Evolutionary conservation across 2,113 vertebrate species (phyloP).

Genomic region (Empidonax alnorum): DNA sequence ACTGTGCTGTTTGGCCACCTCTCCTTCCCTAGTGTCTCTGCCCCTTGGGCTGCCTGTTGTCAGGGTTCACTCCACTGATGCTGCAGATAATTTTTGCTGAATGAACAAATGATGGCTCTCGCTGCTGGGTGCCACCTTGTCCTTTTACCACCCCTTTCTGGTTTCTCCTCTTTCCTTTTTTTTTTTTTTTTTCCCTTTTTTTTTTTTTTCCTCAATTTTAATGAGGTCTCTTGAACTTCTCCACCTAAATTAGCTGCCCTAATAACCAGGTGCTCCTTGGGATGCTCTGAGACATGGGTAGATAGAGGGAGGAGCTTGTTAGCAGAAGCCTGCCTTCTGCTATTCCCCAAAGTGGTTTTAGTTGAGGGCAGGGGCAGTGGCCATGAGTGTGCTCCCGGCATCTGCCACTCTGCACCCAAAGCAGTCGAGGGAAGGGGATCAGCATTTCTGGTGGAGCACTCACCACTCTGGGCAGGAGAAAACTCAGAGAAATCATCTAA

Average conservation of each 20-base stretch:
- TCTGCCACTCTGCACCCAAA: neutral
- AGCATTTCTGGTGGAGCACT: neutral
- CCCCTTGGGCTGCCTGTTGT: neutral
- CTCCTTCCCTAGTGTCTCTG: accelerated
- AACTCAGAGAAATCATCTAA: neutral
- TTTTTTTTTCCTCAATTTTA: neutral
- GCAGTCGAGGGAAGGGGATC: neutral
- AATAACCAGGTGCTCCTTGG: conserved; percentile 1
- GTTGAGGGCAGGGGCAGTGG: neutral
- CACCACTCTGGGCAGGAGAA: accelerated
- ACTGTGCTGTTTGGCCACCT: accelerated
- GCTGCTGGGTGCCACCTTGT: neutral
- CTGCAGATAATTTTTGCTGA: neutral
- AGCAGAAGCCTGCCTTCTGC: neutral
- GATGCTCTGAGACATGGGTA: neutral
- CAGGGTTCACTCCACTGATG: neutral
- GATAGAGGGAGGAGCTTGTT: neutral
- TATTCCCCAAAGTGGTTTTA: neutral
- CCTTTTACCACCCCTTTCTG: neutral
- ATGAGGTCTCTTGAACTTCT: conserved; percentile 22
- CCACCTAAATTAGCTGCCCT: conserved; percentile 27
- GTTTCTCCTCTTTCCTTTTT: neutral
- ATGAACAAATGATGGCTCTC: neutral
- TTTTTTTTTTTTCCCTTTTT: neutral
- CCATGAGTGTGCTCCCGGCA: neutral